Percentiles rank a stretch among this genome's conserved stretches.
These are phyloP conservation scores for Brachyhypopomus gauderio DNA, from an alignment of 2,113 vertebrate genomes.

Conservation along the genomic window DNA sequence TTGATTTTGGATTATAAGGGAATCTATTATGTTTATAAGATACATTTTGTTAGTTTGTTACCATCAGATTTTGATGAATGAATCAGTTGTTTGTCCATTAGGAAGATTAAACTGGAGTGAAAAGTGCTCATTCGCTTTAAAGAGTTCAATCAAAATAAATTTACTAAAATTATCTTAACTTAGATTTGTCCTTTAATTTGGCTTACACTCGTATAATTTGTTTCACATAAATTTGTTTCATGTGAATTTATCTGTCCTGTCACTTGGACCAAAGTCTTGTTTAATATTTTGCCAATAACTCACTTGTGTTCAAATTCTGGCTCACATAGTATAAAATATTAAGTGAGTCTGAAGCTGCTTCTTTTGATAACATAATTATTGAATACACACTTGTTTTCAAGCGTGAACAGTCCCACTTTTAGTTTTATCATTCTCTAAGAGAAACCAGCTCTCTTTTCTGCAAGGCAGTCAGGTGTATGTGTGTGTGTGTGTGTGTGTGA, in stretches of 20 bases:
- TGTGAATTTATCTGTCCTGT: slow-evolving; percentile 30
- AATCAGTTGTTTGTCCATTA: not conserved
- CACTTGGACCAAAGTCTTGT: slow-evolving; percentile 35
- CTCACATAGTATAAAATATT: slow-evolving; percentile 39
- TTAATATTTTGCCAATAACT: slow-evolving; percentile 50
- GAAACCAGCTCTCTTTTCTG: slow-evolving; percentile 24
- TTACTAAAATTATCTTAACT: not conserved
- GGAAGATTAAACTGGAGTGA: not conserved
- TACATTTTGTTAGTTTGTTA: not conserved
- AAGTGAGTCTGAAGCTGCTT: slow-evolving; percentile 38
- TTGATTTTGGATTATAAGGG: slow-evolving; percentile 5
- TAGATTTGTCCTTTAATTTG: not conserved
- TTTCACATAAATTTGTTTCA: not conserved
- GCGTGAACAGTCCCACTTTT: slow-evolving; percentile 32
- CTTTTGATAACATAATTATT: slow-evolving; percentile 45
- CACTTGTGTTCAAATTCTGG: slow-evolving; percentile 28
- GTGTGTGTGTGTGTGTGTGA: not conserved
- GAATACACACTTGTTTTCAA: slow-evolving; percentile 39
- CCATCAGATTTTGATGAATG: not conserved
- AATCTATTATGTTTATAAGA: not conserved
- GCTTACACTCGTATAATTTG: not conserved
- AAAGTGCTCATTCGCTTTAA: not conserved
- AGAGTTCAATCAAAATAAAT: not conserved
- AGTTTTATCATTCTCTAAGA: slow-evolving; percentile 39
- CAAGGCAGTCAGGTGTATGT: slow-evolving; percentile 24